phyloP scores from a whole-genome alignment of 2,797 vertebrate species.

The Parotocinclus haroldoi region DNA sequence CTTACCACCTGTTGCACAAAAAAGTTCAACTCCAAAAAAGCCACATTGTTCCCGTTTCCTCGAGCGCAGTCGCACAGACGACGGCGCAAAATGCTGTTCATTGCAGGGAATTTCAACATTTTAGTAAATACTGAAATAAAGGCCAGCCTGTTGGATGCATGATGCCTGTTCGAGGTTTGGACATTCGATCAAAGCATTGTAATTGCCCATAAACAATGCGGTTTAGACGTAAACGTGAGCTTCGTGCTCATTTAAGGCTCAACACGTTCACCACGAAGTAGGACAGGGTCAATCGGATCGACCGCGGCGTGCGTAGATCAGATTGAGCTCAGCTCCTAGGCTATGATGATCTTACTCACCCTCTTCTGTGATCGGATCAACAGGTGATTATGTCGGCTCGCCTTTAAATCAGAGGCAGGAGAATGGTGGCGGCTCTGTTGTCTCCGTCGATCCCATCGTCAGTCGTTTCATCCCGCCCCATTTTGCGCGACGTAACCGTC shows the following conservation, averaged over 20 bases:
- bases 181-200: too few species aligned
- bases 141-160: too few species aligned
- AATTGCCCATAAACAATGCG: too few species aligned
- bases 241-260: too few species aligned
- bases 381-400: constrained; percentile 41
- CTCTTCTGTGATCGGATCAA: constrained; percentile 32
- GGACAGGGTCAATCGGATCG: too few species aligned
- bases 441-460: constrained; percentile 22
- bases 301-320: background rate
- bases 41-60: background rate
- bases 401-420: constrained; percentile 7
- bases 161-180: too few species aligned
- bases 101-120: too few species aligned
- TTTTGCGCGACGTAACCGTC: constrained; percentile 24
- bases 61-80: background rate
- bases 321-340: background rate
- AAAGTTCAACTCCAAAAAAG: constrained; percentile 41
- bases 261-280: too few species aligned
- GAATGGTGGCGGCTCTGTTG: constrained; percentile 6
- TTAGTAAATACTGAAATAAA: too few species aligned
- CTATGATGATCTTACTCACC: constrained; percentile 32
- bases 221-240: too few species aligned
- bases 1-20: constrained; percentile 52
- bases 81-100: background rate
- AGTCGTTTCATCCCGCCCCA: constrained; percentile 15